Conservation (phyloP, 2,113 vertebrate species). For the Prochilodus magdalenae region DNA sequence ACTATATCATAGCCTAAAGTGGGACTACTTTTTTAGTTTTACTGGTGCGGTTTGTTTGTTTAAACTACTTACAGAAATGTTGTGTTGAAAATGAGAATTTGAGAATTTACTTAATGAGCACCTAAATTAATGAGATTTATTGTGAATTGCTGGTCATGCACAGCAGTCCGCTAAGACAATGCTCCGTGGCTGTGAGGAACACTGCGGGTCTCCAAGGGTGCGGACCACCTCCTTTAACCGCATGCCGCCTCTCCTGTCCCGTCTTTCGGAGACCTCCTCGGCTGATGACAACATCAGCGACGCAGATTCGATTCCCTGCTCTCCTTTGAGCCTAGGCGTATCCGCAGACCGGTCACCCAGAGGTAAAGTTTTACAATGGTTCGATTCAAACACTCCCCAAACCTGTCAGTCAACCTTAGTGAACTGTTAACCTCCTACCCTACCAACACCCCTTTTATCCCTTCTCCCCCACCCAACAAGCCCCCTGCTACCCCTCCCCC, state of each 20-base stretch:
- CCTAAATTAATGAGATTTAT: too few relatives aligned
- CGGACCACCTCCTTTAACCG: slow-evolving; percentile 85
- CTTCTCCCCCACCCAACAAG: too few relatives aligned
- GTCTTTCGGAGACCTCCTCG: slow-evolving; percentile 89
- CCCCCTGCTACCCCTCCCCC: too few relatives aligned
- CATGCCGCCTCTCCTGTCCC: slow-evolving; percentile 79
- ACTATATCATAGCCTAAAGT: too few relatives aligned
- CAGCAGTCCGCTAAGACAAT: slow-evolving; percentile 92
- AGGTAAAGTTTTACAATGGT: slow-evolving; percentile 43
- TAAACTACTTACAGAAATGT: too few relatives aligned
- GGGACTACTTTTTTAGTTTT: too few relatives aligned
- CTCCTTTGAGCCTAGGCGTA: slow-evolving; percentile 71
- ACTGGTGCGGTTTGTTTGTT: too few relatives aligned
- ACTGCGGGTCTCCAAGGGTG: slow-evolving; percentile 88
- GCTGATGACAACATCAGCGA: slow-evolving; percentile 91
- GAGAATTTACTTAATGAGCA: too few relatives aligned
- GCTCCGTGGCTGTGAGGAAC: slow-evolving; percentile 90
- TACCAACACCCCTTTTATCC: too few relatives aligned
- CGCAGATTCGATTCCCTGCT: slow-evolving; percentile 87
- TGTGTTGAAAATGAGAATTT: too few relatives aligned
- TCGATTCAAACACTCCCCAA: background rate
- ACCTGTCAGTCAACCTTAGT: too few relatives aligned
- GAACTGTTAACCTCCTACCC: too few relatives aligned
- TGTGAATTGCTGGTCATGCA: slow-evolving; percentile 61
- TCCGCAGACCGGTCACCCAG: slow-evolving; percentile 72